Evolutionary conservation across 2,888 invertebrate species (phyloP), one percentile per base, ranked within the genome.

Genomic region (Seira sanloemensis): DNA sequence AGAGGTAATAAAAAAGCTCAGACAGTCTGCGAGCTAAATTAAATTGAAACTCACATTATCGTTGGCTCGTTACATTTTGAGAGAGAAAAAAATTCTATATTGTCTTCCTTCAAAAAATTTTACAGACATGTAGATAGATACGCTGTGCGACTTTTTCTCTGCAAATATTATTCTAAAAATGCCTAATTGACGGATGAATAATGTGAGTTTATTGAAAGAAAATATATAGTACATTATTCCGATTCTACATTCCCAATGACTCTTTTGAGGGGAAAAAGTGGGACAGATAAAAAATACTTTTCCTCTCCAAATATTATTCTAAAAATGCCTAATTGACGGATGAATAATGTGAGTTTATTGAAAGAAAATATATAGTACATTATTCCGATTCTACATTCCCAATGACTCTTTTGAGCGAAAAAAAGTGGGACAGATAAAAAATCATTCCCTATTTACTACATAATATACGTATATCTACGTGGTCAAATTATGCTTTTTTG

Each of bases 31-130:
- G 77, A 77, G 54, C 77, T 26, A 77, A 77, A 77, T 77, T 68
- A 68, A 77, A 77, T 77, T 77, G 68, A 77, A 77, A 58, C 67
- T 67, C 66, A 12, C 50, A 50, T 9, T 21, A 37, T 21, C 37
- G 25, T 46, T 26, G 23, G 18, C 65, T 65, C 62, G n/a, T 62
- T n/a, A 4, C 18, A 5, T 19, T 18, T n/a, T 4, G 19, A 18
- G 7, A 5, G 62, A 62, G n/a, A 62, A 9, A 19, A 62, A 62
- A 9, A 4, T 25, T 68, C 7, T 66, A 19, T 19, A 18, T 16
- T 66, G 7, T 7, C 16, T 7, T 19, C 9, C 18, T 66, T 66
- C 68, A 58, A 18, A 58, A 58, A n/a, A n/a, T 9, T 18, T 19
- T 9, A 58, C 18, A 58, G n/a, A 58, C 18, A n/a, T 18, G 4